Conservation (phyloP, 2,888 invertebrate genomes). For the Acleris emargana region DNA sequence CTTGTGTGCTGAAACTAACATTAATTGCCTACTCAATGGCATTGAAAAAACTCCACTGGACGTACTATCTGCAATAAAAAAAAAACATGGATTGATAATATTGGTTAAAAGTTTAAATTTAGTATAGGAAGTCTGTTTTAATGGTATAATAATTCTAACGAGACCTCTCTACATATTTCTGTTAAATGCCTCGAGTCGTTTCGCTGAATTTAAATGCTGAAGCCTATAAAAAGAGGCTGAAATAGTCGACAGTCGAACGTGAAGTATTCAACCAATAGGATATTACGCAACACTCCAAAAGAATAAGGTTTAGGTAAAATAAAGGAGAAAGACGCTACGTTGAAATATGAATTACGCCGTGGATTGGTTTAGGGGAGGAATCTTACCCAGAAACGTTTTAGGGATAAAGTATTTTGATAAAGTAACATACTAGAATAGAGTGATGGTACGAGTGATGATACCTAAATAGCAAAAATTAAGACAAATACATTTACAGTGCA, state of each 20-base stretch:
- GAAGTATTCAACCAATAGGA: slow-evolving; percentile 37
- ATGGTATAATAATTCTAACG: neutral
- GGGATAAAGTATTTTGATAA: neutral
- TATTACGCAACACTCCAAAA: slow-evolving; percentile 46
- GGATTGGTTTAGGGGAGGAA: neutral
- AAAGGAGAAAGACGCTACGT: slow-evolving; percentile 37
- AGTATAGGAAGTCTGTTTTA: neutral
- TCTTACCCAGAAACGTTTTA: neutral
- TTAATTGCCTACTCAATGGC: too few relatives aligned
- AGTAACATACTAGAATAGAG: too few relatives aligned
- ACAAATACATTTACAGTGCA: too few relatives aligned
- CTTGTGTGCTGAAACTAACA: too few relatives aligned
- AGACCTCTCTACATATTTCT: slow-evolving; percentile 11
- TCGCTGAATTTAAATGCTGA: slow-evolving; percentile 51
- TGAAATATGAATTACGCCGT: slow-evolving; percentile 11
- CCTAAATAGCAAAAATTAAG: too few relatives aligned
- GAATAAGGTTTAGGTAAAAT: slow-evolving; percentile 43
- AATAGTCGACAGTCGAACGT: slow-evolving; percentile 45
- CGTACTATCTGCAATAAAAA: too few relatives aligned
- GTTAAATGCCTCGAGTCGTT: slow-evolving; percentile 29
- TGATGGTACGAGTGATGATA: too few relatives aligned
- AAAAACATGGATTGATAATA: too few relatives aligned
- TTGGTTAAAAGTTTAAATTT: too few relatives aligned
- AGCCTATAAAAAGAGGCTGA: slow-evolving; percentile 51
- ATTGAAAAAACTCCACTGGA: too few relatives aligned